Conservation (phyloP, 2,888 invertebrate genomes). For the Timema cristinae region DNA sequence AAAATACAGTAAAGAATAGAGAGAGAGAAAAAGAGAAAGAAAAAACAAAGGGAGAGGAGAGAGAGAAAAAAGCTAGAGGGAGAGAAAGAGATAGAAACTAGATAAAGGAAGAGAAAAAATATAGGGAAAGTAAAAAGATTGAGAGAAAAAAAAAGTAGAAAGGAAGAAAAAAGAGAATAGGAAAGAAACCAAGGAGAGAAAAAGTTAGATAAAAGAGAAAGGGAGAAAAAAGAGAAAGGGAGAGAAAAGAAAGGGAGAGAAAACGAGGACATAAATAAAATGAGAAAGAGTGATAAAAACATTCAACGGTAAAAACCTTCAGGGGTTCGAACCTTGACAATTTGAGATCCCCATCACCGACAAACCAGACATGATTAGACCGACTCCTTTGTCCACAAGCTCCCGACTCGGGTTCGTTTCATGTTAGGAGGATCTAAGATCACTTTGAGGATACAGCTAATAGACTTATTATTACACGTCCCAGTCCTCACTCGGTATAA, state of each 20-base stretch:
- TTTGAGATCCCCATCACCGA: too few relatives aligned
- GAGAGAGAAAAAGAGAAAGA: neutral
- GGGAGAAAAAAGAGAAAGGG: neutral
- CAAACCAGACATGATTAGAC: too few relatives aligned
- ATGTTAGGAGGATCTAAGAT: too few relatives aligned
- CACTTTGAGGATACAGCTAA: too few relatives aligned
- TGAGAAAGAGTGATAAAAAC: neutral
- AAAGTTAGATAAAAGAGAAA: neutral
- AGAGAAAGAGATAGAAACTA: neutral
- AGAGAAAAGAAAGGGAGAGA: conserved; percentile 1
- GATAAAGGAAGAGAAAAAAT: neutral
- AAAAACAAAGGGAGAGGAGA: neutral
- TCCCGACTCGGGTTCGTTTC: too few relatives aligned
- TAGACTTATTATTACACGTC: too few relatives aligned
- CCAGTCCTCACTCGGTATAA: too few relatives aligned
- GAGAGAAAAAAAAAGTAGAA: neutral
- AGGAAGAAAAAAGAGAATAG: neutral
- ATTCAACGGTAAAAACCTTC: too few relatives aligned
- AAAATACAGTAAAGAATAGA: neutral
- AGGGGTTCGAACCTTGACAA: too few relatives aligned
- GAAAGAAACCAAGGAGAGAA: neutral
- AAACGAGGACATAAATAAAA: neutral
- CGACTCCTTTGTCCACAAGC: too few relatives aligned
- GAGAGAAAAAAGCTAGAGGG: neutral
- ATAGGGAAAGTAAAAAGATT: neutral